Conservation (phyloP, 2,888 invertebrate species). For the Drosophila engyochracea region DNA sequence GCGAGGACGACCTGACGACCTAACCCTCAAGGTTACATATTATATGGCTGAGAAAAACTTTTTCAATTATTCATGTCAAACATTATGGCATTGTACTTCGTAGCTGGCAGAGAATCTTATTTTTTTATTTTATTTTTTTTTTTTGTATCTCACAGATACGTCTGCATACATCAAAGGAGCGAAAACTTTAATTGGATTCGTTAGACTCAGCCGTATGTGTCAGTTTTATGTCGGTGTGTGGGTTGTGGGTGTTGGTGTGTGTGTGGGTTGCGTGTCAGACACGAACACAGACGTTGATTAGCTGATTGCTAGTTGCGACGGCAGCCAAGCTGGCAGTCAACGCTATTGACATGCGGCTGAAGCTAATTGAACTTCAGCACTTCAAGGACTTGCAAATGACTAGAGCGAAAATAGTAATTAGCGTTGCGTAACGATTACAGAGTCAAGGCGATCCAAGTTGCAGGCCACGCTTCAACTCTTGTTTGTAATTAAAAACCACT, state of each 20-base stretch:
- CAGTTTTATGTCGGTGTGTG: slow-evolving; percentile 5
- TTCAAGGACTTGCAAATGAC: slow-evolving; percentile 81
- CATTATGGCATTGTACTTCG: slow-evolving; percentile 71
- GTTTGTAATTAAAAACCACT: slow-evolving; percentile 81
- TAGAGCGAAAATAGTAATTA: slow-evolving; percentile 80
- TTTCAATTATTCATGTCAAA: slow-evolving; percentile 80
- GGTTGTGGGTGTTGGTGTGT: not conserved
- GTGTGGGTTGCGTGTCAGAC: slow-evolving; percentile 28
- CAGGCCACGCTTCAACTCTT: slow-evolving; percentile 68
- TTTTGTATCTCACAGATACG: slow-evolving; percentile 62
- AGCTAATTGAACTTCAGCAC: slow-evolving; percentile 78
- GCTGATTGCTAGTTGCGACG: slow-evolving; percentile 69
- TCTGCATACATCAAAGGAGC: slow-evolving; percentile 72
- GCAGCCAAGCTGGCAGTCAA: slow-evolving; percentile 50
- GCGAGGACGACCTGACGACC: slow-evolving; percentile 27
- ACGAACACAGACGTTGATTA: slow-evolving; percentile 65
- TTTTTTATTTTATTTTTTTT: slow-evolving; percentile 39
- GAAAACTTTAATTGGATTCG: slow-evolving; percentile 78
- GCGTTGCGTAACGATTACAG: slow-evolving; percentile 76
- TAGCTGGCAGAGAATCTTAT: slow-evolving; percentile 40
- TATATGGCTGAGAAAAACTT: slow-evolving; percentile 61
- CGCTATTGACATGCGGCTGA: slow-evolving; percentile 76
- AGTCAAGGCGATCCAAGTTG: slow-evolving; percentile 35
- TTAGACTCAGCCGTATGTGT: slow-evolving; percentile 45
- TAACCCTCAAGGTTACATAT: slow-evolving; percentile 71